A percentile compares a stretch with the other conserved stretches of the same genome.
These are phyloP conservation scores for Martes martes DNA, from an alignment of 2,113 vertebrate species.

Conservation along the genomic window DNA sequence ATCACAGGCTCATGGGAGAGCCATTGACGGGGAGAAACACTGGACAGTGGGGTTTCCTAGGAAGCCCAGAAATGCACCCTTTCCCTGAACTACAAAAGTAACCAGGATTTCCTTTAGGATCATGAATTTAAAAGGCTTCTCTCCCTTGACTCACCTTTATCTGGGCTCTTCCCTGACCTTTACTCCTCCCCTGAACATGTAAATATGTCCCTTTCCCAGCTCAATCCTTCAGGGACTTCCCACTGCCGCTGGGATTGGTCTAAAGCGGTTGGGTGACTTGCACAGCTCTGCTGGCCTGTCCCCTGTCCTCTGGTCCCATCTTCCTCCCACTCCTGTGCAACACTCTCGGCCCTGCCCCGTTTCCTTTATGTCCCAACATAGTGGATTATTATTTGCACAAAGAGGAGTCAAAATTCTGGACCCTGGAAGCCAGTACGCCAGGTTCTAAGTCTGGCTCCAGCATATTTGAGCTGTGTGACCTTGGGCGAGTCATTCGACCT, in stretches of 20 bases:
- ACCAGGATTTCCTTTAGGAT: neutral
- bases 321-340: neutral
- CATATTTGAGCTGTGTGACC: neutral
- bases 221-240: neutral
- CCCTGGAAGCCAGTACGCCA: neutral
- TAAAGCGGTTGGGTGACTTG: neutral
- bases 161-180: neutral
- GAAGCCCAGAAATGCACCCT: neutral
- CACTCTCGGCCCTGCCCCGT: rapidly evolving
- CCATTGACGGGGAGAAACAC: neutral
- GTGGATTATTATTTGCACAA: neutral
- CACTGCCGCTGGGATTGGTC: too few species aligned
- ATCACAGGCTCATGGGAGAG: neutral
- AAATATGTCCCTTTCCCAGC: neutral
- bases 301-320: neutral
- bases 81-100: neutral
- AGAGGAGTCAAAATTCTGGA: neutral
- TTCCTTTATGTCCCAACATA: neutral
- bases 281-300: rapidly evolving
- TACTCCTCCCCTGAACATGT: neutral
- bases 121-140: neutral
- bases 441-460: neutral
- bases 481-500: neutral
- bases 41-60: neutral
- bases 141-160: neutral